Evolutionary conservation across 2,113 vertebrate species (phyloP).

Genomic region (Sturnus vulgaris): DNA sequence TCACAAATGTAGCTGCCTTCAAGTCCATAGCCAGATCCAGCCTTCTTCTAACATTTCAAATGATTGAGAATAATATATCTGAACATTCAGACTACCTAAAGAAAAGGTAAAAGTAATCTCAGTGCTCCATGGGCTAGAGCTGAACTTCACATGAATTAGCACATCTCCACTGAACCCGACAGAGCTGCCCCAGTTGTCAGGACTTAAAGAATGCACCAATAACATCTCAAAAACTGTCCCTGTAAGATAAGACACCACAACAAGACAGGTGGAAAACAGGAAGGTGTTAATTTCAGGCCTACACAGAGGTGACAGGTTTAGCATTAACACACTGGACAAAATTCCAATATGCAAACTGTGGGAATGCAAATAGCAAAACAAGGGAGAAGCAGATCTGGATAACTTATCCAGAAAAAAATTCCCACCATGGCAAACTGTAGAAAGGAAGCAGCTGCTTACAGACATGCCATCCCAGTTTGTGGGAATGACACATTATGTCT

Average conservation of each 20-base stretch:
- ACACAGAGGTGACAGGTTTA: neutral
- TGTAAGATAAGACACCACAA: neutral
- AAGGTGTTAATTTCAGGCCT: neutral
- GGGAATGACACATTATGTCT: accelerated
- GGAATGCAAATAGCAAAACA: neutral
- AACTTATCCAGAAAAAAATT: neutral
- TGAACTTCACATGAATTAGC: neutral
- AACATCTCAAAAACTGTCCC: neutral
- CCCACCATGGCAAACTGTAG: neutral
- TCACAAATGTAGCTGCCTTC: neutral
- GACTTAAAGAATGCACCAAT: neutral
- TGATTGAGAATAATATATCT: neutral
- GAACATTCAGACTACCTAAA: neutral
- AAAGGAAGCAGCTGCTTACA: neutral
- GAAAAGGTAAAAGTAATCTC: neutral
- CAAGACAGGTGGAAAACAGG: neutral
- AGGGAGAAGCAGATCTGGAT: neutral
- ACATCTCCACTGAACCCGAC: neutral
- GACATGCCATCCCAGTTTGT: too few relatives aligned
- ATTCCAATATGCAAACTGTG: neutral
- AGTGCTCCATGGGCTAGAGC: neutral
- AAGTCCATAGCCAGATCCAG: neutral
- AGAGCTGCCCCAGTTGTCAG: neutral
- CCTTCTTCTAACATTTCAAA: neutral
- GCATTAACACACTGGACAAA: neutral